phyloP scores from a whole-genome alignment of 2,113 vertebrate species.

The Empidonax alnorum region DNA sequence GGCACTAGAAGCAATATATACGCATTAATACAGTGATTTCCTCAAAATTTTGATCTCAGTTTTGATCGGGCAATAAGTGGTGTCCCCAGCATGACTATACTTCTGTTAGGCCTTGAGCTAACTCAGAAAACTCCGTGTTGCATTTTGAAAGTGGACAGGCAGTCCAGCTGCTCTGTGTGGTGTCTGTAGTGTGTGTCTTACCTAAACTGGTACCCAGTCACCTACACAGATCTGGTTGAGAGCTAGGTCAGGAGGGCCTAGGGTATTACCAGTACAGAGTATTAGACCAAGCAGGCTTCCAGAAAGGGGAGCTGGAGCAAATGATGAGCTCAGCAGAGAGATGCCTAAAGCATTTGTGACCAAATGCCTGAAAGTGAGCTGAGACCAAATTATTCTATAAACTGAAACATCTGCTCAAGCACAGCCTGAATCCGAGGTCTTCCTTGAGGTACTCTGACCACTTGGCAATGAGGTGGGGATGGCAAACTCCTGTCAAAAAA shows the following conservation, averaged over 20 bases:
- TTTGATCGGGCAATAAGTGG: not conserved
- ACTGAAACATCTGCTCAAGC: not conserved
- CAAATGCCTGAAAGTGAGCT: not conserved
- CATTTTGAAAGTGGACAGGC: not conserved
- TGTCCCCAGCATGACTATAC: not conserved
- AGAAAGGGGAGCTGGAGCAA: not conserved
- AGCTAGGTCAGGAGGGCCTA: not conserved
- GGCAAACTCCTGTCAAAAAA: not conserved
- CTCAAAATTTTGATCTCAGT: not conserved
- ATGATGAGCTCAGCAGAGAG: fast-evolving
- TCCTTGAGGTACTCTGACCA: not conserved
- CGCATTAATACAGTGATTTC: not conserved
- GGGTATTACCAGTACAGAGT: not conserved
- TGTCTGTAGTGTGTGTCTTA: not conserved
- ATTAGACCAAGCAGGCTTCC: not conserved
- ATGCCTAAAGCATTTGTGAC: not conserved
- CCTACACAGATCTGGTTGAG: not conserved
- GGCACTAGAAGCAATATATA: not conserved
- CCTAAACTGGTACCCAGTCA: not conserved
- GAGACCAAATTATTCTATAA: not conserved
- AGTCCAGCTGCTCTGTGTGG: not conserved
- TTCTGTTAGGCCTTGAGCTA: not conserved
- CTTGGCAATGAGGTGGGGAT: fast-evolving
- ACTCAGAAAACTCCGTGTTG: not conserved
- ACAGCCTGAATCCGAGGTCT: not conserved